Base-by-base conservation (phyloP, 2,113 vertebrate species). In the Alligator mississippiensis region DNA sequence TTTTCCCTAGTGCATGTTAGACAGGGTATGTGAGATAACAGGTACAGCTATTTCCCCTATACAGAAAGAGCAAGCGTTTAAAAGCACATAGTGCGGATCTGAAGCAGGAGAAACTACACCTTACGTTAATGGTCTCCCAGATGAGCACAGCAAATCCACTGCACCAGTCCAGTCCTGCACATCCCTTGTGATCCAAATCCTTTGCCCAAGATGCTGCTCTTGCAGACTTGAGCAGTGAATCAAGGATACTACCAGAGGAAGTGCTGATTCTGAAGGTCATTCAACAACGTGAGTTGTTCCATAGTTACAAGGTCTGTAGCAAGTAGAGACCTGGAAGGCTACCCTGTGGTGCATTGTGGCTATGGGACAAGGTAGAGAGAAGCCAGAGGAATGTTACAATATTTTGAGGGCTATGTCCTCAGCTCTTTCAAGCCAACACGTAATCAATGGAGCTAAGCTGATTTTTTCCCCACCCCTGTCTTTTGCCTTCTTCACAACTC, bases 261-360 rank as follows among this genome's bases (percentile, higher is more conserved):
- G 47, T 11, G 4, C 28, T 1, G 59, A 30, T 58, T 57, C 6
- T n/a, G 76, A 80, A 76, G n/a, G 21, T 80, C 75, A 70, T 47
- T 28, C 15, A 2, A 25, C 72, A 34, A 3, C 0, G 2, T 27
- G 1, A 14, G 47, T 14, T 62, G 6, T 64, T 34, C 0, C 11
- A 15, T 0, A 47, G 55, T 66, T 15, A 22, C 7, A 14, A 15
- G 9, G 18, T 4, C 2, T 9, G 25, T 16, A 59, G 54, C 3
- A 27, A 18, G 24, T 21, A 84, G 16, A 28, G 1, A 1, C 8
- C 12, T 6, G 4, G 68, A 14, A 62, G 38, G 30, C 28, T 38
- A 27, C 17, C 21, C 22, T 8, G 59, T 34, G 17, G 34, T 27
- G 30, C 19, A 62, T 18, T 59, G 24, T 14, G 11, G 60, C 30